Evolutionary conservation across 1,140 invertebrate species (phyloP), one percentile per base, ranked within the genome.

Genomic region (Cephus cinctus): DNA sequence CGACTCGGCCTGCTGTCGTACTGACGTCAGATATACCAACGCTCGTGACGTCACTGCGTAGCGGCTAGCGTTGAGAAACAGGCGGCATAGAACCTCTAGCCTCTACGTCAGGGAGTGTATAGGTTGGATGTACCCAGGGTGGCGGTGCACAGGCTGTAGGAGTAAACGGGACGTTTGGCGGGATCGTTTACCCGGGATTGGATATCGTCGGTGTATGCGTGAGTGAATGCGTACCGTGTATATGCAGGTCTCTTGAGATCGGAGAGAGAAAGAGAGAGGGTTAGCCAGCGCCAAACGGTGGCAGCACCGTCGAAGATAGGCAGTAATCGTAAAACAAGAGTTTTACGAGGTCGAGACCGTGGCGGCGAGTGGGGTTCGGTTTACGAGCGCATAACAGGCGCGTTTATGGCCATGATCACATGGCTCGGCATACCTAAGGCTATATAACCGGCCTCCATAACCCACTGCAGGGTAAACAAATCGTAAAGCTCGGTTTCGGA

Each of bases 351-450:
- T 48, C 32, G 41, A 21, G 27, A 12, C 39, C 30, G 23, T 57
- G 41, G 52, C 40, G 54, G 35, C 40, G 53, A 46, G 53, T 48
- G 39, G 5, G 30, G 34, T 53, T 65, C 68, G 63, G 57, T 76
- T 76, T 75, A 76, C 73, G 73, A 76, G 73, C 71, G 69, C 71
- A 71, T 73, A 75, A 75, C 71, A 73, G 67, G 62, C 71, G 68
- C 73, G 71, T 76, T 77, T 77, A 77, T 75, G 71, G 73, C 65
- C 62, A 64, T 66, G 71, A 75, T 75, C 73, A 71, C 71, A 71
- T 72, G 69, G 71, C 61, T 63, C 61, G 59, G 70, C 70, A 73
- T 73, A 71, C 67, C 70, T 71, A 71, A 59, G 58, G 59, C 68
- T 68, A 62, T 74, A 72, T 70, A 71, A 71, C 63, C 63, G 61